Evolutionary conservation across 1,140 invertebrate species (phyloP).

Genomic region (Drosophila gunungcola): DNA sequence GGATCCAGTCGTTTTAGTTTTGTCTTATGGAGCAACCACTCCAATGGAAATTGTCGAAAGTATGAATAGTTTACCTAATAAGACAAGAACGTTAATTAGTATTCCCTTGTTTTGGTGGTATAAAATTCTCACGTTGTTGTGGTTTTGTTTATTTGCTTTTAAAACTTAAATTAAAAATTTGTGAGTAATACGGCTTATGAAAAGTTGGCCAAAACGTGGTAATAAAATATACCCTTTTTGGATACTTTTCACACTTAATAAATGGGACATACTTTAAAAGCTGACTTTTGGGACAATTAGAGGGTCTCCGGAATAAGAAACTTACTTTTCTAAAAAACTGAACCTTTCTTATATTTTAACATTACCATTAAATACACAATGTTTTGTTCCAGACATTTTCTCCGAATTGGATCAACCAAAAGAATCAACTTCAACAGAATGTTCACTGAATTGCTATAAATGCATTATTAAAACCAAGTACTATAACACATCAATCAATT

Average conservation of each 20-base stretch:
- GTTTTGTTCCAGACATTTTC: conserved; percentile 39
- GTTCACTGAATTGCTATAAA: conserved; percentile 37
- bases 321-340: too few relatives aligned
- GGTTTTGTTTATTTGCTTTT: conserved; percentile 7
- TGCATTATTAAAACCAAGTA: conserved; percentile 61
- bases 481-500: conserved; percentile 45
- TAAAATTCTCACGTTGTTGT: neutral
- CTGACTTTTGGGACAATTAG: too few relatives aligned
- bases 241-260: too few relatives aligned
- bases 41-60: conserved; percentile 52
- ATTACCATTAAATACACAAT: neutral
- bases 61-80: conserved; percentile 11
- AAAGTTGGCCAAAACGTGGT: neutral
- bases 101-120: too few relatives aligned
- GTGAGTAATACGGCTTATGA: neutral
- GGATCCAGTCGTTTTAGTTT: conserved; percentile 51
- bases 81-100: neutral
- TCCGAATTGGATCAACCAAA: conserved; percentile 50
- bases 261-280: too few relatives aligned
- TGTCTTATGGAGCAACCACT: conserved; percentile 46
- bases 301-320: too few relatives aligned
- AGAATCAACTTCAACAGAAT: conserved; percentile 5
- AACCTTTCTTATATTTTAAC: neutral
- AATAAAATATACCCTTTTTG: neutral
- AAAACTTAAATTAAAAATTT: neutral